phyloP scores from a whole-genome alignment of 2,888 invertebrate species.

The Phania funesta region DNA sequence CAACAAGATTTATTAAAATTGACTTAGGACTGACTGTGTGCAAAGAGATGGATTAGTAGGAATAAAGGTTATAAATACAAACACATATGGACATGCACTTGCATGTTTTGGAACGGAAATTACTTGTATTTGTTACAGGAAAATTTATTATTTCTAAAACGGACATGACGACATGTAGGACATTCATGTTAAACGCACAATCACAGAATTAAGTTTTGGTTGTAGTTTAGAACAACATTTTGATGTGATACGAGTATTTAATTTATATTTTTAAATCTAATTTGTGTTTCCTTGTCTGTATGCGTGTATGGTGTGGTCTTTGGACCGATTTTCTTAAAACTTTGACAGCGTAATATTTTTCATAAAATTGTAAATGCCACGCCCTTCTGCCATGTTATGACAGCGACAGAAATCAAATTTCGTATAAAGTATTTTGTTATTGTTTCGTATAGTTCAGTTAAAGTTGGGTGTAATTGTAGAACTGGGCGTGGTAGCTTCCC shows the following conservation, averaged over 20 bases:
- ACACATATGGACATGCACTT: background rate
- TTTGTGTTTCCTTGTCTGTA: background rate
- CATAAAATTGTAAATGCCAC: no score
- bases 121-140: conserved; percentile 10
- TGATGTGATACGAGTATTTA: no score
- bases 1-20: conserved; percentile 22
- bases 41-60: conserved; percentile 2
- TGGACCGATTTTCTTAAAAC: no score
- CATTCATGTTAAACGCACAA: background rate
- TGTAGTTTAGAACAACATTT: background rate
- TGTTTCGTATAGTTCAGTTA: no score
- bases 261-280: background rate
- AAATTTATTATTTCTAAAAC: conserved; percentile 5
- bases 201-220: background rate
- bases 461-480: no score
- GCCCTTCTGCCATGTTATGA: no score
- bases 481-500: no score
- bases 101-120: conserved; percentile 40
- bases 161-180: conserved; percentile 14
- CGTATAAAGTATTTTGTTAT: no score
- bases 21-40: background rate
- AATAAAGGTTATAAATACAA: background rate
- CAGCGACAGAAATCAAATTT: no score
- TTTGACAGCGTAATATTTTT: no score
- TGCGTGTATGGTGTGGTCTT: no score